Conservation (phyloP, 2,113 vertebrate genomes). For the Channa maculata region DNA sequence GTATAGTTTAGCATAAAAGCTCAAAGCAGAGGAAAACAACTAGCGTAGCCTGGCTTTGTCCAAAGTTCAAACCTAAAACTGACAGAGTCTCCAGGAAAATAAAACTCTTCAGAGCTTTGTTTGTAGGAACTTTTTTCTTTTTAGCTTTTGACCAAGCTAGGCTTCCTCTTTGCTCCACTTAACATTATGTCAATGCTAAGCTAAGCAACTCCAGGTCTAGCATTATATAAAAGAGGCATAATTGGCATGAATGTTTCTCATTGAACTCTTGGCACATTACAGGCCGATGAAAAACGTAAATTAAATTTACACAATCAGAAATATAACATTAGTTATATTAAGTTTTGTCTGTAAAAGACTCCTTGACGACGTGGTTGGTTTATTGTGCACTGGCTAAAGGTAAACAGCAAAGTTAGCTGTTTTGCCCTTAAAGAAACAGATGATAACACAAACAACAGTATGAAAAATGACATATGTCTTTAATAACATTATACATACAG, state of each 20-base stretch:
- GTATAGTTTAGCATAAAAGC: neutral
- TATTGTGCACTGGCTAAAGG: constrained; percentile 36
- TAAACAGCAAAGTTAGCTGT: constrained; percentile 49
- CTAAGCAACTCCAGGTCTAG: neutral
- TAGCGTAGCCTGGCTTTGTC: too few relatives aligned
- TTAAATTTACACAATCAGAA: too few relatives aligned
- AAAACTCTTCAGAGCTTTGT: too few relatives aligned
- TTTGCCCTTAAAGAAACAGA: constrained; percentile 62
- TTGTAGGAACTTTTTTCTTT: too few relatives aligned
- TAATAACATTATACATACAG: constrained; percentile 50
- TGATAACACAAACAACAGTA: constrained; percentile 35
- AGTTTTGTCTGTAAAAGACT: neutral
- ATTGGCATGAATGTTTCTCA: neutral
- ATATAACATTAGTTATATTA: too few relatives aligned
- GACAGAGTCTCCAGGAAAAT: too few relatives aligned
- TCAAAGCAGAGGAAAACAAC: too few relatives aligned
- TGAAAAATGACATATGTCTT: constrained; percentile 62
- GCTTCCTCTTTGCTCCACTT: too few relatives aligned
- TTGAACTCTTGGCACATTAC: neutral
- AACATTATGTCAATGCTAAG: neutral
- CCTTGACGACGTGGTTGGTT: constrained; percentile 32
- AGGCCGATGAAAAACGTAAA: neutral
- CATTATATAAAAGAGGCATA: neutral
- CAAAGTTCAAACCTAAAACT: too few relatives aligned
- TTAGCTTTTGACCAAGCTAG: too few relatives aligned